Evolutionary conservation across 2,797 vertebrate genomes (phyloP).

Genomic region (Pipistrellus kuhlii): DNA sequence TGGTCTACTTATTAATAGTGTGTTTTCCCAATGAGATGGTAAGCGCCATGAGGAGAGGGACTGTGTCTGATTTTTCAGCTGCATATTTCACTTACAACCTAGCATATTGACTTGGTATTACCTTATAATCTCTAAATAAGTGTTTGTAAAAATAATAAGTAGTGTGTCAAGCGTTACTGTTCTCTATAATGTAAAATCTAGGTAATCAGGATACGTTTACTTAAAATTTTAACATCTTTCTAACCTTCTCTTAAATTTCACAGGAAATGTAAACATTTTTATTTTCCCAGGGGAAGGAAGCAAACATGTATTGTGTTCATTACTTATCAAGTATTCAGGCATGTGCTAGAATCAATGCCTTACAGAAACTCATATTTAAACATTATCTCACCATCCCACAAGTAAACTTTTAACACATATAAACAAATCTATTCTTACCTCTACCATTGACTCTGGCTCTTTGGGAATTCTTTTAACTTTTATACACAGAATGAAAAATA

Average conservation of each 20-base stretch:
- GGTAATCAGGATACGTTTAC: not conserved
- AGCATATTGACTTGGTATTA: not conserved
- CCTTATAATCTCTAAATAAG: slow-evolving; percentile 13
- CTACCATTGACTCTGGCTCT: not conserved
- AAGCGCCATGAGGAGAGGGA: not conserved
- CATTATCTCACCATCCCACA: too few relatives aligned
- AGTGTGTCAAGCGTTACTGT: not conserved
- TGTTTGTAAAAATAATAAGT: slow-evolving; percentile 24
- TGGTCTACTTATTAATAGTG: not conserved
- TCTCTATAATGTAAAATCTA: not conserved
- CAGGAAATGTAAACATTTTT: not conserved
- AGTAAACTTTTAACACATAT: not conserved
- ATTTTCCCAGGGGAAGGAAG: not conserved
- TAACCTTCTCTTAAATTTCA: slow-evolving; percentile 9
- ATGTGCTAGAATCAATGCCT: not conserved
- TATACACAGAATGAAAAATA: not conserved
- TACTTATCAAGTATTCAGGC: not conserved
- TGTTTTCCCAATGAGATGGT: not conserved
- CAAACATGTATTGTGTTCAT: not conserved
- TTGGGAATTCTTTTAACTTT: slow-evolving; percentile 5
- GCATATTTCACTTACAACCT: not conserved
- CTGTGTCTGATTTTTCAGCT: not conserved
- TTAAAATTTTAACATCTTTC: not conserved
- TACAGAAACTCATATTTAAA: slow-evolving; percentile 18
- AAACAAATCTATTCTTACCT: not conserved